phyloP scores from a whole-genome alignment of 2,113 vertebrate genomes.

The Pteronura brasiliensis region DNA sequence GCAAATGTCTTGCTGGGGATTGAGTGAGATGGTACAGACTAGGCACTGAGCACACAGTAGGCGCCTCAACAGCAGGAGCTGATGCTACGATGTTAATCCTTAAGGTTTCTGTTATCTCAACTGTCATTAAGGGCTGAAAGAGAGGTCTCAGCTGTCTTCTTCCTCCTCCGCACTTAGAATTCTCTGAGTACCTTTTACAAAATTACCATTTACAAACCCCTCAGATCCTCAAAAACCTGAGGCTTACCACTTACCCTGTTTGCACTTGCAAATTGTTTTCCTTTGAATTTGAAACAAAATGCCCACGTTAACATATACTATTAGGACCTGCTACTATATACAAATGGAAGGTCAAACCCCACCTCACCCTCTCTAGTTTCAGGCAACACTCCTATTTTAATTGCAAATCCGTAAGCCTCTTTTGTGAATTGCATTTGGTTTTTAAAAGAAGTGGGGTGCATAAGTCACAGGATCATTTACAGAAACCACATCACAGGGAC shows the following conservation, averaged over 20 bases:
- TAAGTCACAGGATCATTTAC: constrained; percentile 77
- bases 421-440: constrained; percentile 82
- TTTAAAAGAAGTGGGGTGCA: constrained; percentile 66
- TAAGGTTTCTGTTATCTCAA: neutral
- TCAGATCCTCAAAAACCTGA: neutral
- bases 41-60: neutral
- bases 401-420: constrained; percentile 74
- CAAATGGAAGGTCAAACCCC: constrained; percentile 59
- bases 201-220: constrained; percentile 55
- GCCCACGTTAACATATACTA: accelerated
- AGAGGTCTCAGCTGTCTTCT: neutral
- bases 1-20: neutral
- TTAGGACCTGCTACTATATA: neutral
- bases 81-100: neutral
- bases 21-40: neutral
- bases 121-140: neutral
- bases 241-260: constrained; percentile 54
- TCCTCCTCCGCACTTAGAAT: neutral
- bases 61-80: neutral
- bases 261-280: constrained; percentile 57
- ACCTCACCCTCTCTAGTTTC: constrained; percentile 33
- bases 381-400: constrained; percentile 69
- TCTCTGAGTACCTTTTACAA: neutral
- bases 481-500: constrained; percentile 75
- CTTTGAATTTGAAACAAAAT: constrained; percentile 9